Evolutionary conservation across 2,888 invertebrate species (phyloP).

Genomic region (Saturnia pavonia): DNA sequence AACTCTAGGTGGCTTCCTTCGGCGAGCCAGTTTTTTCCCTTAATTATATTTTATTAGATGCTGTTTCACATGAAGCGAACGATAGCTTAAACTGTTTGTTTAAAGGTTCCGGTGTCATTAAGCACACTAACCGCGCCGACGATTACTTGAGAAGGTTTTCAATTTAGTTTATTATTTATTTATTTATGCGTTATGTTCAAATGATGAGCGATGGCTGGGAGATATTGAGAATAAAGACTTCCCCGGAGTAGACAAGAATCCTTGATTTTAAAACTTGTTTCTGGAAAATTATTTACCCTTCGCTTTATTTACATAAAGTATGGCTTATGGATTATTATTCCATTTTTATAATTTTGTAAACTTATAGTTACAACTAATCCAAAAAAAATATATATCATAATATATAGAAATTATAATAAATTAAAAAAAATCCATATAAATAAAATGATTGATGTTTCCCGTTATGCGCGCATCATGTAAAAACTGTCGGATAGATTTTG

Average conservation of each 20-base stretch:
- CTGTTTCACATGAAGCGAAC: slow-evolving; percentile 6
- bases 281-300: neutral
- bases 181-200: slow-evolving; percentile 75
- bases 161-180: slow-evolving; percentile 81
- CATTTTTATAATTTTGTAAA: too few relatives aligned
- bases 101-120: slow-evolving; percentile 71
- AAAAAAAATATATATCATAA: too few relatives aligned
- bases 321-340: too few relatives aligned
- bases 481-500: too few relatives aligned
- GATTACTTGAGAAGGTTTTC: slow-evolving; percentile 69
- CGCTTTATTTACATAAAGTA: neutral
- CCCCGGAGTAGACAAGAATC: slow-evolving; percentile 39
- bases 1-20: neutral
- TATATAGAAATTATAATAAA: too few relatives aligned
- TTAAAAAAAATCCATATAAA: too few relatives aligned
- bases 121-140: slow-evolving; percentile 50
- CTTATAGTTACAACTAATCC: too few relatives aligned
- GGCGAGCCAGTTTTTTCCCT: neutral
- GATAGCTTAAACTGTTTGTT: slow-evolving; percentile 47
- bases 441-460: too few relatives aligned
- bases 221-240: slow-evolving; percentile 40
- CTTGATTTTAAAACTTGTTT: slow-evolving; percentile 5
- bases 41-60: slow-evolving; percentile 13
- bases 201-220: slow-evolving; percentile 65
- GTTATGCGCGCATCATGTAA: too few relatives aligned